These are phyloP conservation scores for Diaprepes abbreviatus DNA, from an alignment of 2,888 invertebrate genomes.

Conservation along the genomic window DNA sequence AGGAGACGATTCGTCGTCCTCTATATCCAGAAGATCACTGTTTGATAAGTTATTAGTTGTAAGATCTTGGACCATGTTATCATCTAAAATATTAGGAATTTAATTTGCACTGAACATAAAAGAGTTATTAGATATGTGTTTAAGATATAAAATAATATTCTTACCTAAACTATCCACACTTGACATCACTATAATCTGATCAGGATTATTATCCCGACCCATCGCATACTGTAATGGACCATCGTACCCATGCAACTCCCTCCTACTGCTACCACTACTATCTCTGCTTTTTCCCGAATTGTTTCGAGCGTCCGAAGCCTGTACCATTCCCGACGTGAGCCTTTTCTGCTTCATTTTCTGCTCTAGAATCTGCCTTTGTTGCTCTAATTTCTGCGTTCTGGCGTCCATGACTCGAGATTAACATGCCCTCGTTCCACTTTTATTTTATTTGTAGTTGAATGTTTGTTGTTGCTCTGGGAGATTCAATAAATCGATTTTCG, in stretches of 20 bases:
- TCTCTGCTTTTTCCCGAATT: slow-evolving; percentile 76
- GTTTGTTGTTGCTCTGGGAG: slow-evolving; percentile 58
- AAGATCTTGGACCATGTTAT: slow-evolving; percentile 52
- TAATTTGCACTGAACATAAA: no score
- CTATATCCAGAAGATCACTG: slow-evolving; percentile 66
- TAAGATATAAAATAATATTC: slow-evolving; percentile 57
- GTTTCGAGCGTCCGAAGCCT: slow-evolving; percentile 85
- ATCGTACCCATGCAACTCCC: slow-evolving; percentile 74
- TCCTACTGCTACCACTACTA: slow-evolving; percentile 74
- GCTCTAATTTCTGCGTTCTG: slow-evolving; percentile 88
- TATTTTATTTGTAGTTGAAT: slow-evolving; percentile 49
- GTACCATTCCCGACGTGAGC: slow-evolving; percentile 87
- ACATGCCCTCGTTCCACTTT: slow-evolving; percentile 52
- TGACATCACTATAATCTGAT: slow-evolving; percentile 74
- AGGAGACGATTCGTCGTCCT: slow-evolving; percentile 76
- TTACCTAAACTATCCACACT: slow-evolving; percentile 60
- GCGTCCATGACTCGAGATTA: slow-evolving; percentile 62
- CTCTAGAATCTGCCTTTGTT: slow-evolving; percentile 91
- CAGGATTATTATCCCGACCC: slow-evolving; percentile 82
- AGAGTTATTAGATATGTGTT: no score
- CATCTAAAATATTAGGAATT: slow-evolving; percentile 33
- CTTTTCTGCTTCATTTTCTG: slow-evolving; percentile 91
- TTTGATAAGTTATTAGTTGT: slow-evolving; percentile 53
- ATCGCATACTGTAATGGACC: slow-evolving; percentile 90
- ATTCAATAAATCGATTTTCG: slow-evolving; percentile 55